A percentile compares a stretch with the other conserved stretches of the same genome.
These are phyloP conservation scores for Drosophila pseudoobscura DNA, from an alignment of 1,140 invertebrate species.

Conservation along the genomic window DNA sequence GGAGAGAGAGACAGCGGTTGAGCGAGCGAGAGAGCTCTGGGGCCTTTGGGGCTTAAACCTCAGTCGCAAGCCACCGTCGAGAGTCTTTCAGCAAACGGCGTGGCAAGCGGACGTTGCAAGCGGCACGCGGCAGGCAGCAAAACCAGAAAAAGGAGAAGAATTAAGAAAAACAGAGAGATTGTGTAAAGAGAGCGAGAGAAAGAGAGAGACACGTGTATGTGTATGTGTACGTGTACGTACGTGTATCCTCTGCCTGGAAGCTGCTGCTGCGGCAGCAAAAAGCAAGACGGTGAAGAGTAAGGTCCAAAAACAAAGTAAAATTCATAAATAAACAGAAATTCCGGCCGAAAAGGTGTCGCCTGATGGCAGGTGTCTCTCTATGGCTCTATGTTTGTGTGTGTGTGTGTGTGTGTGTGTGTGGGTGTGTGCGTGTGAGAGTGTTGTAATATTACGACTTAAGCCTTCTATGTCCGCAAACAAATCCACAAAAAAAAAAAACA, in stretches of 20 bases:
- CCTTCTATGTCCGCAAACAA: constrained; percentile 41
- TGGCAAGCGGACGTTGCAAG: constrained; percentile 61
- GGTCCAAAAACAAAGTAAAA: constrained; percentile 49
- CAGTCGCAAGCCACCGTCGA: constrained; percentile 40
- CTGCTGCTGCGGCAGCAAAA: constrained; percentile 7
- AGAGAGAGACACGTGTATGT: background rate
- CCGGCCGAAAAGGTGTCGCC: background rate
- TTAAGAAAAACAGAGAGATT: constrained; percentile 20
- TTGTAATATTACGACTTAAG: constrained; percentile 51
- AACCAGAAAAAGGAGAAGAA: constrained; percentile 19
- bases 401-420: constrained; percentile 11
- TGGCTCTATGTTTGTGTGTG: constrained; percentile 1
- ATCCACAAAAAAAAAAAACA: constrained; percentile 8
- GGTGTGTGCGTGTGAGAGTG: constrained; percentile 2
- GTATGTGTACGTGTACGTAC: constrained; percentile 10
- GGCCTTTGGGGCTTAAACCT: constrained; percentile 33
- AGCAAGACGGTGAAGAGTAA: constrained; percentile 18
- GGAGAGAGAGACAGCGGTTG: background rate
- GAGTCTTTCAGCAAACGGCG: constrained; percentile 71
- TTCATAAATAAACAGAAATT: constrained; percentile 44
- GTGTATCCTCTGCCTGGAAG: constrained; percentile 11
- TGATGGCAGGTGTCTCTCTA: constrained; percentile 35
- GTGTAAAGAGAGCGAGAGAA: background rate
- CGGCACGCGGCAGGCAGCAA: constrained; percentile 33
- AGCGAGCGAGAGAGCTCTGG: constrained; percentile 30